Evolutionary conservation across 1,140 invertebrate species (phyloP), one percentile per base, ranked within the genome.

Genomic region (Gryon sp.): DNA sequence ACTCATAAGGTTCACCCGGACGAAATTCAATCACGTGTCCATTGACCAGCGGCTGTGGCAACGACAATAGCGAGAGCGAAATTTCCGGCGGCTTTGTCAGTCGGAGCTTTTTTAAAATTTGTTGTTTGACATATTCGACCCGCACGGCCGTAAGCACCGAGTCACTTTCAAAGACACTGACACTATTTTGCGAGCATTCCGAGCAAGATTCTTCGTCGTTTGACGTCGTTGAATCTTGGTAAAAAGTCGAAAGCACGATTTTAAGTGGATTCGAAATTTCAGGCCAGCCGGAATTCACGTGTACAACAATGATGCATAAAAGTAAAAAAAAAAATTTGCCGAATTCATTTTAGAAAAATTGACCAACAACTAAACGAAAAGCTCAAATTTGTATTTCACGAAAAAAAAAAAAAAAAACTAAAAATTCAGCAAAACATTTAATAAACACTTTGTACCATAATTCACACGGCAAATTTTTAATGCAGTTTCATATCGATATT

Each of bases 111-210:
- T 92, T 93, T 43, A 96, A 82, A 11, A 96, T 95, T 85, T 95
- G 94, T 75, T 94, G 91, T 81, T 95, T 95, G 6, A 95, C 93
- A 65, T 93, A 93, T 82, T 95, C 94, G 28, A 95, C 91, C 46
- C 94, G 86, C 11, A 92, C 76, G n/a, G 89, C 90, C 0, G 90
- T 91, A 6, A 93, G 73, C 24, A 87, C 73, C 8, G 83, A 79
- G 46, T 89, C 83, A 4, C 75, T 72, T 26, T 82, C 81, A 8
- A 84, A 78, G 0, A 63, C 15, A 14, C 48, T 62, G 15, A 86
- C 63, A 34, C 84, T 84, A 50, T 86, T 87, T 28, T 85, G 82
- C 4, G 76, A 63, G 53, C 86, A 88, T 4, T 70, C 83, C 5
- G 66, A 45, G 52, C 86, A 88, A 3, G 46, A 62, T 0, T 82